Conservation (phyloP, 2,888 invertebrate species). For the Nezara viridula region DNA sequence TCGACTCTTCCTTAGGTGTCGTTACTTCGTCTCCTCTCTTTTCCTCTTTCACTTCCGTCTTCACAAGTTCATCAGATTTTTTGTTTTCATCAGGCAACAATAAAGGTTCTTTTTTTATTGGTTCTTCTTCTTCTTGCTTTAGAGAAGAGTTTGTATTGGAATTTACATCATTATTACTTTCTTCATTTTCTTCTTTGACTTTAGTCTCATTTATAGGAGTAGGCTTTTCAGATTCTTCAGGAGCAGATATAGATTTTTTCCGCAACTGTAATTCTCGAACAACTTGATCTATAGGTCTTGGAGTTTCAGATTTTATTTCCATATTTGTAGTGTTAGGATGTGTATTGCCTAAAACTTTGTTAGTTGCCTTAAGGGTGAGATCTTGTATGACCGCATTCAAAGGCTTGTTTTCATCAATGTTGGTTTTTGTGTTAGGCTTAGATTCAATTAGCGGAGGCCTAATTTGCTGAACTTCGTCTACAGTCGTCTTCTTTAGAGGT, state of each 20-base stretch:
- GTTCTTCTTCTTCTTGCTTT: constrained; percentile 57
- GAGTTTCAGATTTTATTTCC: constrained; percentile 59
- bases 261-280: constrained; percentile 64
- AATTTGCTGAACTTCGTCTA: constrained; percentile 27
- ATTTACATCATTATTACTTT: constrained; percentile 28
- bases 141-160: constrained; percentile 46
- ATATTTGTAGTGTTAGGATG: neutral
- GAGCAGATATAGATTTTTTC: constrained; percentile 61
- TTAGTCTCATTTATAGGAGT: constrained; percentile 47
- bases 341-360: constrained; percentile 50
- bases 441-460: constrained; percentile 26
- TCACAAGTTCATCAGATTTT: constrained; percentile 61
- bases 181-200: constrained; percentile 52
- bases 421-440: constrained; percentile 16
- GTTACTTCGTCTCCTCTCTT: constrained; percentile 24
- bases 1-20: constrained; percentile 1
- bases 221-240: constrained; percentile 60
- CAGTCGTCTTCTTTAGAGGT: neutral
- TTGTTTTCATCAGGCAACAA: constrained; percentile 60
- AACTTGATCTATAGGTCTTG: constrained; percentile 64
- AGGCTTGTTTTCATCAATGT: constrained; percentile 62
- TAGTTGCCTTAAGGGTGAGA: constrained; percentile 63
- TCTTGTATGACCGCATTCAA: constrained; percentile 65
- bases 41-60: constrained; percentile 64
- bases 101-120: constrained; percentile 60